Percentiles rank a stretch among this genome's conserved stretches.
These are phyloP conservation scores for Habrosyne pyritoides DNA, from an alignment of 2,888 invertebrate species.

Conservation along the genomic window DNA sequence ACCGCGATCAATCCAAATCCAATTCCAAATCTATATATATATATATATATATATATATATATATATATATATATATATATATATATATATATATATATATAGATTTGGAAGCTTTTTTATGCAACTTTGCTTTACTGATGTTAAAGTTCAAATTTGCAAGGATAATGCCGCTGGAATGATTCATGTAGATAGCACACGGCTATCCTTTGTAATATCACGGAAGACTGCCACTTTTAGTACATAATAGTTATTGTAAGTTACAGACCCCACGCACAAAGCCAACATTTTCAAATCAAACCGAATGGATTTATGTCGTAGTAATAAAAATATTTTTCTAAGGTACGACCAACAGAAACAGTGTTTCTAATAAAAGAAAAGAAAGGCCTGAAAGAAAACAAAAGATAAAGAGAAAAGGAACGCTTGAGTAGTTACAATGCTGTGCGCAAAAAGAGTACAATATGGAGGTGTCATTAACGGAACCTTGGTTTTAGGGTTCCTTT, in stretches of 20 bases:
- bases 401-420: not conserved
- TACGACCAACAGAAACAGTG: not conserved
- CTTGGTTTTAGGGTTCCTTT: not conserved
- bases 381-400: not conserved
- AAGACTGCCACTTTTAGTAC: not conserved
- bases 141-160: no score
- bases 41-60: no score
- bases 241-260: not conserved
- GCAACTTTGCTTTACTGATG: no score
- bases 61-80: no score
- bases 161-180: no score
- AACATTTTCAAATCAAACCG: not conserved
- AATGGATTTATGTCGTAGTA: conserved; percentile 2
- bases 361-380: conserved; percentile 1
- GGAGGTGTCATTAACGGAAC: not conserved
- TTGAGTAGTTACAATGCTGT: not conserved
- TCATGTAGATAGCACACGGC: no score
- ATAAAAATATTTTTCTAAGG: not conserved
- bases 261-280: not conserved
- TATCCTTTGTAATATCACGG: no score
- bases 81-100: no score
- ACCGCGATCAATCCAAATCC: no score
- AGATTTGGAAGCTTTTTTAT: no score
- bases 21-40: no score
- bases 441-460: not conserved